phyloP scores from a whole-genome alignment of 2,888 invertebrate genomes.

The Anarsia innoxiella region DNA sequence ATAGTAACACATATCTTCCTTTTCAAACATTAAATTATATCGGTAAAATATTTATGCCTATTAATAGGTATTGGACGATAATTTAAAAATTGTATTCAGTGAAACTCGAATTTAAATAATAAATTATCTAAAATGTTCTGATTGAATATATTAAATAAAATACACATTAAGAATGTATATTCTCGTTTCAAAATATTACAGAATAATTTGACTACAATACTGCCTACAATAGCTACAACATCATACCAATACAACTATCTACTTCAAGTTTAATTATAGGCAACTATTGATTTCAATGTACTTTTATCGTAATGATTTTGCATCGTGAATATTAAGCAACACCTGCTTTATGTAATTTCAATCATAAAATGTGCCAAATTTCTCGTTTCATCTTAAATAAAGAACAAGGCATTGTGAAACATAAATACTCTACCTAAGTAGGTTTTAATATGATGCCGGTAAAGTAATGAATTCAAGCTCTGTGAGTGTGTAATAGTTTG shows the following conservation, averaged over 20 bases:
- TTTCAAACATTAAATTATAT: constrained; percentile 18
- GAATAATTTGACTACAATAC: too few relatives aligned
- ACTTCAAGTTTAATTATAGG: too few relatives aligned
- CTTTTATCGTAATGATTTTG: too few relatives aligned
- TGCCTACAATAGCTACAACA: too few relatives aligned
- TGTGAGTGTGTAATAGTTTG: constrained; percentile 31
- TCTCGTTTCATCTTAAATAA: constrained; percentile 32
- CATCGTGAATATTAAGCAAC: too few relatives aligned
- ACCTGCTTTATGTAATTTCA: too few relatives aligned
- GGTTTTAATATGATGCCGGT: constrained; percentile 7
- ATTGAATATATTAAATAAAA: not conserved
- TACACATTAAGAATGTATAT: too few relatives aligned
- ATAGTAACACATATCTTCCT: constrained; percentile 61
- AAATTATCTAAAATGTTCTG: not conserved
- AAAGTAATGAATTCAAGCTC: constrained; percentile 23
- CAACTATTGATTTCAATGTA: too few relatives aligned
- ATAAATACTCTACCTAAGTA: constrained; percentile 13
- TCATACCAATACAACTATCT: too few relatives aligned
- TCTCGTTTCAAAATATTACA: too few relatives aligned
- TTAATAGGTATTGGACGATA: constrained; percentile 28
- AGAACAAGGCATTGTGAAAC: constrained; percentile 4
- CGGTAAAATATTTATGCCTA: constrained; percentile 41
- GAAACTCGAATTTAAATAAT: constrained; percentile 12
- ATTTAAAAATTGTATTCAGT: constrained; percentile 13
- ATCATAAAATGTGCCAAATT: constrained; percentile 48